These are phyloP conservation scores for Parnassius apollo DNA, from an alignment of 2,888 invertebrate species.

Conservation along the genomic window DNA sequence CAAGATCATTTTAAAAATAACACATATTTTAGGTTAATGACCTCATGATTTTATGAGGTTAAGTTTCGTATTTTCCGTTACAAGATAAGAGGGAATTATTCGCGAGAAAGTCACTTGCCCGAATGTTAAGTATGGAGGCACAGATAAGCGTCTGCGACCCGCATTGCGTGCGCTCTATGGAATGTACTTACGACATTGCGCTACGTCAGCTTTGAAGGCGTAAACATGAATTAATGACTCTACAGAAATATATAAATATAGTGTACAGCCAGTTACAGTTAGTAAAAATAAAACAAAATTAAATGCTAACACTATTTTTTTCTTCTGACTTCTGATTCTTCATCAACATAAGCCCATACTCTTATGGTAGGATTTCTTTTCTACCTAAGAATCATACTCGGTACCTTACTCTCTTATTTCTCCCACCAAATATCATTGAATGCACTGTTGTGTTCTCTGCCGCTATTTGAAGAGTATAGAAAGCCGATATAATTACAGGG, in stretches of 20 bases:
- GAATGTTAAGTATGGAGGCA: constrained; percentile 34
- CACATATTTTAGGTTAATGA: constrained; percentile 9
- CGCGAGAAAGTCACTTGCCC: constrained; percentile 58
- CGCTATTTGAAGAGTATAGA: too few relatives aligned
- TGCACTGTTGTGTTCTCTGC: too few relatives aligned
- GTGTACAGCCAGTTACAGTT: too few relatives aligned
- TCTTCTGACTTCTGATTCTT: too few relatives aligned
- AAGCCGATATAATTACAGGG: too few relatives aligned
- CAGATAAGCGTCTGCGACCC: constrained; percentile 50
- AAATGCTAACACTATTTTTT: too few relatives aligned
- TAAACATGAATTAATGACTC: constrained; percentile 1
- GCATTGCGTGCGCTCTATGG: constrained; percentile 41
- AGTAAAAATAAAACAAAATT: too few relatives aligned
- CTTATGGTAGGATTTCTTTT: too few relatives aligned
- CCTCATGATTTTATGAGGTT: constrained; percentile 3
- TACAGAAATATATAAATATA: neutral
- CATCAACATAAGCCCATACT: too few relatives aligned
- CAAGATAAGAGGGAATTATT: constrained; percentile 49
- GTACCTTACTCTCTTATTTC: too few relatives aligned
- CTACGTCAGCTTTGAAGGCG: constrained; percentile 6
- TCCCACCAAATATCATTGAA: too few relatives aligned
- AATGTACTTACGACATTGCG: constrained; percentile 36
- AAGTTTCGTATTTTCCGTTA: constrained; percentile 38
- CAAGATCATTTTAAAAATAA: neutral
- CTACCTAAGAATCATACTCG: too few relatives aligned